Conservation (phyloP, 2,113 vertebrate genomes). For the Ranitomeya variabilis region DNA sequence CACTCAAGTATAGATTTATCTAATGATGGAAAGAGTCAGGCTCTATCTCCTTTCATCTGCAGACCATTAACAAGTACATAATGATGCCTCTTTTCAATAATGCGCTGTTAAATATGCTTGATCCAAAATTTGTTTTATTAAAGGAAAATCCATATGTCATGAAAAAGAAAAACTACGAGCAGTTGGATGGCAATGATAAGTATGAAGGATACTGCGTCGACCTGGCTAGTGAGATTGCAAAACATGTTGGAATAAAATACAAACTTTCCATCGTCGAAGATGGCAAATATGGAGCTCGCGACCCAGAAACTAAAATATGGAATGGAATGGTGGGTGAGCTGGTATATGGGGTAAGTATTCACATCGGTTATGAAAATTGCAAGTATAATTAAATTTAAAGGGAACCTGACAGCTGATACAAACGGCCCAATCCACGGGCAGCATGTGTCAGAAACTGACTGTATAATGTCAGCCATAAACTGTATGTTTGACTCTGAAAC, state of each 20-base stretch:
- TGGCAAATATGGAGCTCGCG: slow-evolving; percentile 96
- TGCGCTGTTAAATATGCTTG: slow-evolving; percentile 61
- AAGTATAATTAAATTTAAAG: background rate
- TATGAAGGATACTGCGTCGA: slow-evolving; percentile 99
- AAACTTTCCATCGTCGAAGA: slow-evolving; percentile 98
- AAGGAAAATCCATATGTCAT: slow-evolving; percentile 99
- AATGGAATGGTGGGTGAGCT: slow-evolving; percentile 99
- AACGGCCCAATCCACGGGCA: too few species aligned
- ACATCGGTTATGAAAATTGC: background rate
- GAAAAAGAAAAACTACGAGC: slow-evolving; percentile 98
- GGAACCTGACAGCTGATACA: too few species aligned
- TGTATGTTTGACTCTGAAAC: too few species aligned
- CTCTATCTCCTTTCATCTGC: slow-evolving; percentile 44
- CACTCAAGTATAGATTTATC: slow-evolving; percentile 18
- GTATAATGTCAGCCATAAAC: too few species aligned
- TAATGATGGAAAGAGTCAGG: slow-evolving; percentile 24
- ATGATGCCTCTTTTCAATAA: slow-evolving; percentile 77
- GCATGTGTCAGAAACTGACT: too few species aligned
- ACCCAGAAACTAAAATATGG: slow-evolving; percentile 98
- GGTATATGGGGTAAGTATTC: slow-evolving; percentile 97
- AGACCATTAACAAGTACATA: slow-evolving; percentile 61
- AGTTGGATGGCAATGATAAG: slow-evolving; percentile 98
- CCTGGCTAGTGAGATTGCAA: slow-evolving; percentile 99
- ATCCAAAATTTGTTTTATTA: slow-evolving; percentile 74
- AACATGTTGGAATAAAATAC: slow-evolving; percentile 99